Percentiles rank a stretch among this genome's conserved stretches.
phyloP scores from a whole-genome alignment of 2,113 vertebrate genomes.

The Poeciliopsis prolifica region DNA sequence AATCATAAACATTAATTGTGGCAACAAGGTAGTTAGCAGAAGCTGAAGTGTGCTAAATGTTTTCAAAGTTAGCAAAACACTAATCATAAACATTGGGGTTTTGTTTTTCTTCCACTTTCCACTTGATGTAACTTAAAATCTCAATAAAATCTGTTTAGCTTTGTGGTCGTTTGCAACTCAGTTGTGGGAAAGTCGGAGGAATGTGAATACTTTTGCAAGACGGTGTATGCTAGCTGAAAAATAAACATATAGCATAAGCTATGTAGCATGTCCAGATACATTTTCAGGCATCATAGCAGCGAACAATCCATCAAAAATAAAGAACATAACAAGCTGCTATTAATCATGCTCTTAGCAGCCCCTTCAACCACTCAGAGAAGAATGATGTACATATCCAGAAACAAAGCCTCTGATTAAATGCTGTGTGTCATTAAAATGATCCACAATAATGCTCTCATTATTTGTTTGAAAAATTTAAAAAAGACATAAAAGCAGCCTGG shows the following conservation, averaged over 20 bases:
- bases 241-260: neutral
- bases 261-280: neutral
- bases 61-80: too few relatives aligned
- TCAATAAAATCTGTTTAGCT: too few relatives aligned
- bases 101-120: too few relatives aligned
- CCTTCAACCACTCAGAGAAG: neutral
- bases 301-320: constrained; percentile 2
- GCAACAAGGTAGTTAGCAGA: too few relatives aligned
- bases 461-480: neutral
- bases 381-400: constrained; percentile 14
- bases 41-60: too few relatives aligned
- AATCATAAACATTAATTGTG: too few relatives aligned
- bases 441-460: neutral
- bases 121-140: too few relatives aligned
- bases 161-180: neutral
- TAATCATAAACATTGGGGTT: too few relatives aligned
- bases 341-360: constrained; percentile 7
- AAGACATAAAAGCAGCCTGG: neutral
- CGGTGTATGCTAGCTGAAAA: neutral
- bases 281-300: neutral
- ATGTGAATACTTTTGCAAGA: neutral
- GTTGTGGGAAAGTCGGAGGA: too few relatives aligned
- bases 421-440: constrained; percentile 7
- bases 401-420: neutral
- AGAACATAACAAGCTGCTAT: neutral